Percentiles rank a stretch among this genome's conserved stretches.
These are phyloP conservation scores for Augochlora pura DNA, from an alignment of 1,140 invertebrate genomes.

Conservation along the genomic window DNA sequence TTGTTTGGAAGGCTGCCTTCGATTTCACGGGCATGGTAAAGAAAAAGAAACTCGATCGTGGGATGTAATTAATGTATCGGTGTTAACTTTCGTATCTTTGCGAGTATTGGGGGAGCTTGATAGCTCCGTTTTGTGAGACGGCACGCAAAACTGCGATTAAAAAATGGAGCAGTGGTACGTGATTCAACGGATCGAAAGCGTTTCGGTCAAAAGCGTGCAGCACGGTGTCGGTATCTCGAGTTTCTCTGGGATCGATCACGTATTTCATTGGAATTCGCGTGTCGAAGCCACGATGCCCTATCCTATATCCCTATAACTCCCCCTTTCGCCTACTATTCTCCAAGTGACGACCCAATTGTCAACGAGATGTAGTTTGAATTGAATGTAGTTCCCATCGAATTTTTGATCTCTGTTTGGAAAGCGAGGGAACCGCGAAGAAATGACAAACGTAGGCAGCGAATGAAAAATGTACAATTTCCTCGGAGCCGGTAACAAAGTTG, in stretches of 20 bases:
- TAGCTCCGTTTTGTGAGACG: neutral
- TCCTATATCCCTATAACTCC: neutral
- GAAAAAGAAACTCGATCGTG: too few relatives aligned
- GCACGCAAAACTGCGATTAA: constrained; percentile 6
- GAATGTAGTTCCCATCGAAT: too few relatives aligned
- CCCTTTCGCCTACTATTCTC: neutral
- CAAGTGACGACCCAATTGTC: constrained; percentile 5
- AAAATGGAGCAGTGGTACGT: constrained; percentile 16
- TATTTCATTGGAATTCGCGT: constrained; percentile 66
- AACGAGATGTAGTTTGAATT: too few relatives aligned
- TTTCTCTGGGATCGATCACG: constrained; percentile 69
- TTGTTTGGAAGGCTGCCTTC: too few relatives aligned
- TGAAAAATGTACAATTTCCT: constrained; percentile 1
- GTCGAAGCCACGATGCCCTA: constrained; percentile 14
- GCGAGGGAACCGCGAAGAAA: too few relatives aligned
- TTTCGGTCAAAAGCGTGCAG: constrained; percentile 62
- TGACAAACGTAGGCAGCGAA: neutral
- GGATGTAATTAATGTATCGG: too few relatives aligned
- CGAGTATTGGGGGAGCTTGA: neutral
- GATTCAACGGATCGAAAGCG: constrained; percentile 63
- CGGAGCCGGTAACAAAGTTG: constrained; percentile 13
- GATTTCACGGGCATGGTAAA: too few relatives aligned
- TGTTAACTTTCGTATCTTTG: too few relatives aligned
- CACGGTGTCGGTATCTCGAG: constrained; percentile 20
- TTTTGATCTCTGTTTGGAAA: too few relatives aligned